A percentile compares a stretch with the other conserved stretches of the same genome.
phyloP scores from a whole-genome alignment of 2,888 invertebrate genomes.

The Aphidoletes aphidimyza region DNA sequence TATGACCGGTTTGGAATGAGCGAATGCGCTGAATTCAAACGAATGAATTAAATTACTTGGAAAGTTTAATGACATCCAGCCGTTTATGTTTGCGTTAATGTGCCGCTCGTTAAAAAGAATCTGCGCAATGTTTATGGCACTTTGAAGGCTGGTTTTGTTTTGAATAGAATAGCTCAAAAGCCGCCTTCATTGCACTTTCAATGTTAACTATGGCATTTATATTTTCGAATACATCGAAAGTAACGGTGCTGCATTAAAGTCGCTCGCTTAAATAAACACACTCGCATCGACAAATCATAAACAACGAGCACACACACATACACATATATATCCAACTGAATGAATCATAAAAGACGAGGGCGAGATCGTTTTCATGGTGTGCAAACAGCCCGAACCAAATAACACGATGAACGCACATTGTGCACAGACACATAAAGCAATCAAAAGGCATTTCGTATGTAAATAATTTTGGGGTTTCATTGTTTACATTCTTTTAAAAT shows the following conservation, averaged over 20 bases:
- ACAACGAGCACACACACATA: not conserved
- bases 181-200: slow-evolving; percentile 42
- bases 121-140: slow-evolving; percentile 34
- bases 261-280: slow-evolving; percentile 14
- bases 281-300: not conserved
- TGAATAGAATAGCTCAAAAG: not conserved
- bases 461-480: not conserved
- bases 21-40: not conserved
- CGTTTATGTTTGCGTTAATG: not conserved
- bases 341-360: slow-evolving; percentile 44
- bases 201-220: slow-evolving; percentile 47
- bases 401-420: too few species aligned
- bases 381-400: not conserved
- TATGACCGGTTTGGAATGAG: not conserved
- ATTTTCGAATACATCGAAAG: not conserved
- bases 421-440: not conserved
- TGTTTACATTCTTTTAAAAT: not conserved
- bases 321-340: not conserved
- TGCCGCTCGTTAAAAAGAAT: not conserved
- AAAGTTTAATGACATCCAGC: slow-evolving; percentile 37
- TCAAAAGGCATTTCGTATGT: slow-evolving; percentile 36
- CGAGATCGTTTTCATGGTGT: slow-evolving; percentile 44
- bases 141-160: not conserved
- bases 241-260: slow-evolving; percentile 37
- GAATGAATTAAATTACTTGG: slow-evolving; percentile 32